These are phyloP conservation scores for Pseudochirops corinnae DNA, from an alignment of 2,797 vertebrate genomes.

Conservation along the genomic window DNA sequence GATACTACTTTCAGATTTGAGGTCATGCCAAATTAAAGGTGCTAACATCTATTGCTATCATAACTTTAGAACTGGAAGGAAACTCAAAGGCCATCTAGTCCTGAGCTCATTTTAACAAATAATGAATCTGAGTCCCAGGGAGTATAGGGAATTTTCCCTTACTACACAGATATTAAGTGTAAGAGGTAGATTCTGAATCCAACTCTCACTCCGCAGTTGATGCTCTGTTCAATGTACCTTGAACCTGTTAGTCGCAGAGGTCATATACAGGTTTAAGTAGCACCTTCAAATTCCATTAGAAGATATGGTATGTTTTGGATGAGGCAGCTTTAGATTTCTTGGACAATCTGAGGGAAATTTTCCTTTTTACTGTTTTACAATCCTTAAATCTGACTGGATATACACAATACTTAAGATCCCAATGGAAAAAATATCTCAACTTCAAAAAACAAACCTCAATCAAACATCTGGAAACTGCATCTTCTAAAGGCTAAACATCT, in stretches of 20 bases:
- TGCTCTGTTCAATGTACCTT: not conserved
- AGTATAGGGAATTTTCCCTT: not conserved
- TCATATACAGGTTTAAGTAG: not conserved
- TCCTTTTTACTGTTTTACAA: not conserved
- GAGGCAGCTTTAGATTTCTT: not conserved
- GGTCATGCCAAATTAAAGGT: not conserved
- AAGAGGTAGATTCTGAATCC: not conserved
- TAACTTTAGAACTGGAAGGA: not conserved
- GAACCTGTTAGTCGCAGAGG: not conserved
- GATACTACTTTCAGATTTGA: not conserved
- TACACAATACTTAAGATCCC: not conserved
- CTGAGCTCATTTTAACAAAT: not conserved
- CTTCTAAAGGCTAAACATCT: not conserved
- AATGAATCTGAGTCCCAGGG: not conserved
- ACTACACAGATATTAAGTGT: not conserved
- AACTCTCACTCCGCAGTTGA: not conserved
- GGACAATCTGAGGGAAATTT: not conserved
- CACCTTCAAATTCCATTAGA: not conserved
- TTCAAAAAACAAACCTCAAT: not conserved
- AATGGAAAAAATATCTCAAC: not conserved
- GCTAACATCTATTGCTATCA: not conserved
- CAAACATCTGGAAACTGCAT: not conserved
- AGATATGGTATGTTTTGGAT: not conserved
- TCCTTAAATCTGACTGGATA: not conserved
- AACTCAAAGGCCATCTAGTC: not conserved